phyloP scores from a whole-genome alignment of 2,113 vertebrate species.

The Cebidichthys violaceus region DNA sequence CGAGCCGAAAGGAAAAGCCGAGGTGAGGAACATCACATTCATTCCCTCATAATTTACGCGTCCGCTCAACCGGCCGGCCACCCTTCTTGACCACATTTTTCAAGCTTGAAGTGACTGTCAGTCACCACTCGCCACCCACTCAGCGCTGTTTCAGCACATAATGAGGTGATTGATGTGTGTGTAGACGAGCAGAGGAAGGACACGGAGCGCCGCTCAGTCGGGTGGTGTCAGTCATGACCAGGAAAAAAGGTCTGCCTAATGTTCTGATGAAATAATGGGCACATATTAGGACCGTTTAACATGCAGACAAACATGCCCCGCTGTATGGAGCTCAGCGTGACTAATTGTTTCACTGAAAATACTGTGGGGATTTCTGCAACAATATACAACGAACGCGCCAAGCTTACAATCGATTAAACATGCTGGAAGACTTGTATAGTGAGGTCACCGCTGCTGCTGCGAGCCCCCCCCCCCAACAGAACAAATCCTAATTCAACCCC shows the following conservation, averaged over 20 bases:
- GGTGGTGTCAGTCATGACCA: constrained; percentile 56
- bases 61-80: constrained; percentile 5
- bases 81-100: constrained; percentile 32
- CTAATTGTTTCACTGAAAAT: not conserved
- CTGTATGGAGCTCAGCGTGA: not conserved
- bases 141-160: constrained; percentile 35
- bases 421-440: not conserved
- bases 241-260: constrained; percentile 21
- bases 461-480: constrained; percentile 16
- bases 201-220: constrained; percentile 37
- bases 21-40: not conserved
- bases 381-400: not conserved
- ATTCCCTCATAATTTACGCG: not conserved
- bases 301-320: constrained; percentile 23
- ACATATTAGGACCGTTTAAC: constrained; percentile 23
- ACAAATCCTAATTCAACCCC: constrained; percentile 47
- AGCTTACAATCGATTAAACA: not conserved
- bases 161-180: constrained; percentile 65
- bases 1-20: not conserved
- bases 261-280: constrained; percentile 48
- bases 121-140: constrained; percentile 60
- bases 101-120: constrained; percentile 47
- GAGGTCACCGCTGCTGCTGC: constrained; percentile 5
- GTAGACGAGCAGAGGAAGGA: constrained; percentile 37
- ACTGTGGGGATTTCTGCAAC: constrained; percentile 1